Evolutionary conservation across 2,113 vertebrate genomes (phyloP), one percentile per base, ranked within the genome.

Genomic region (Anhinga rufa): DNA sequence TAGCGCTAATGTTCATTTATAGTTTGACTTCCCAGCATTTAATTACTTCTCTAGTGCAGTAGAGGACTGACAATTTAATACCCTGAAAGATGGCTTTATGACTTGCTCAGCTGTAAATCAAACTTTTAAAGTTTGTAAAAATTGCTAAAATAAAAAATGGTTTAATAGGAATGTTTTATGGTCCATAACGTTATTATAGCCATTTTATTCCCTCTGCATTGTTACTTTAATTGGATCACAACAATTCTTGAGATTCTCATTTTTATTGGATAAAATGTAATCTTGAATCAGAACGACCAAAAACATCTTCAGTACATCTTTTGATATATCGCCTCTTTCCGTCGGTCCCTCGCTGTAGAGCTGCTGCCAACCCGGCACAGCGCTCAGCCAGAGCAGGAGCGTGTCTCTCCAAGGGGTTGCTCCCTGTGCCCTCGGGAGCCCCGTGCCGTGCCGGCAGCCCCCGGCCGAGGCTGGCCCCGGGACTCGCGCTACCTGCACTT

Each of bases 131-230:
- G 97, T 98, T 98, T 96, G 91, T 98, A 98, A 98, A 98, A 98
- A 97, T 96, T 94, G 98, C 98, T 98, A 98, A 98, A 98, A 98
- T 98, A 98, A 98, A 98, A 98, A 98, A 98, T 98, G 98, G 97
- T 97, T 98, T 98, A 98, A 98, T 98, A 98, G 98, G 98, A 97
- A 97, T 97, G 97, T 95, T 98, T 98, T 98, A 98, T 98, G 98
- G 97, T 77, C 98, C 98, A 94, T 98, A 98, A 98, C 98, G 96
- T 98, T 98, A 98, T 98, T 98, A 98, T 96, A 98, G 98, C 98
- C 86, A 19, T 94, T 98, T 98, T 97, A 98, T 98, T 98, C 98
- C 98, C 96, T 88, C 97, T 96, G 95, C 92, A 91, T 98, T 98
- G 97, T 97, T 96, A 96, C 96, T 98, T 98, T 98, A 98, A 98